Evolutionary conservation across 2,888 invertebrate species (phyloP).

Genomic region (Osmoderma eremita): DNA sequence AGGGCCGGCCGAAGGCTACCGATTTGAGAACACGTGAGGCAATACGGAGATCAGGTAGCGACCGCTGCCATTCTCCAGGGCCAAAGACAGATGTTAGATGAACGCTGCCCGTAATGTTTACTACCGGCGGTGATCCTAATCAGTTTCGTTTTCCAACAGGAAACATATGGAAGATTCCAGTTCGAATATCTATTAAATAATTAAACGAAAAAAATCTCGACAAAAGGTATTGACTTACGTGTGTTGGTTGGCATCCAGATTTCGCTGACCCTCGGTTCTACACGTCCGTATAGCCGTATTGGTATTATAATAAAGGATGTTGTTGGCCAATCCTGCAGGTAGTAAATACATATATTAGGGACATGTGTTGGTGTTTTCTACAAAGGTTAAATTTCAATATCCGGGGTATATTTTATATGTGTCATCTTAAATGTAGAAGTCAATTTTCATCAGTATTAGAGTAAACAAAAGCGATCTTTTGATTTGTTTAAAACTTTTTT

Average conservation of each 20-base stretch:
- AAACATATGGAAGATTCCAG: constrained; percentile 29
- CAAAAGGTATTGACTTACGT: constrained; percentile 15
- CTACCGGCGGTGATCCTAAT: constrained; percentile 6
- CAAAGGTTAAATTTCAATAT: no score
- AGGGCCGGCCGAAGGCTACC: neutral
- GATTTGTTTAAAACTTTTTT: no score
- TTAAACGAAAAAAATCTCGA: constrained; percentile 16
- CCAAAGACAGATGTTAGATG: constrained; percentile 23
- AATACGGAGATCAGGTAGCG: constrained; percentile 29
- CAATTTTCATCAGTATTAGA: no score
- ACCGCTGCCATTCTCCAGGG: neutral
- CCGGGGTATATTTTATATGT: constrained; percentile 7
- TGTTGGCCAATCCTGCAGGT: constrained; percentile 23
- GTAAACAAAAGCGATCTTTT: no score
- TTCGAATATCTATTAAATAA: constrained; percentile 13
- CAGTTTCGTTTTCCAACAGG: constrained; percentile 20
- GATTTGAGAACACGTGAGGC: constrained; percentile 17
- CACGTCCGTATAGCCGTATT: neutral
- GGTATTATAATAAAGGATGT: constrained; percentile 6
- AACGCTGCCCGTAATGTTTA: constrained; percentile 20
- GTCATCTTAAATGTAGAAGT: neutral
- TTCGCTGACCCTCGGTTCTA: constrained; percentile 6
- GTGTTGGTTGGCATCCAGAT: neutral
- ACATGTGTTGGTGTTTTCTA: constrained; percentile 20
- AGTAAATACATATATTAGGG: constrained; percentile 12